These are phyloP conservation scores for Melanerpes formicivorus DNA, from an alignment of 2,113 vertebrate genomes.

Conservation along the genomic window DNA sequence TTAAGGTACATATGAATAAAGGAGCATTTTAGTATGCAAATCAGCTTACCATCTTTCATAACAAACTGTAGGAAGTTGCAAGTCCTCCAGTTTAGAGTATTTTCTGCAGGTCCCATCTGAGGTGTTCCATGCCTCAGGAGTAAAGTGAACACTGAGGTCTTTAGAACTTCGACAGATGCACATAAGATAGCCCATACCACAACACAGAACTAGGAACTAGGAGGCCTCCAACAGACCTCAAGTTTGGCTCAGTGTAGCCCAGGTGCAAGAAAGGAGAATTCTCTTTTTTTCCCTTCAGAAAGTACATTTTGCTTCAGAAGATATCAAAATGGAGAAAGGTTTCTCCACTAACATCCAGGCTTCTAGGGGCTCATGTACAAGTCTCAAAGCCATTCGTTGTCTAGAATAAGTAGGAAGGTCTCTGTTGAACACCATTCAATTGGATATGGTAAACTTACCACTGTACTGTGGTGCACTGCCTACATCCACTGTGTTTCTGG, in stretches of 20 bases:
- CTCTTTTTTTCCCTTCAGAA: neutral
- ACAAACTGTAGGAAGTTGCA: neutral
- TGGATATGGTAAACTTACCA: neutral
- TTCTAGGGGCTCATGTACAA: rapidly evolving
- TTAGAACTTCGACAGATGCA: neutral
- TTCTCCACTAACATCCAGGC: neutral
- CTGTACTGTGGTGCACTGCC: neutral
- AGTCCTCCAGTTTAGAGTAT: neutral
- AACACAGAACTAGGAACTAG: neutral
- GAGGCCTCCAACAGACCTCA: neutral
- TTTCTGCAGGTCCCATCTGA: neutral
- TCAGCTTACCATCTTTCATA: neutral
- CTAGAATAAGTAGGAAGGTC: neutral
- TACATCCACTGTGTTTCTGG: neutral
- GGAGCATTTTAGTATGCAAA: neutral
- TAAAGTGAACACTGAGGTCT: neutral
- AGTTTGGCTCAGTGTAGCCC: neutral
- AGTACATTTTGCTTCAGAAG: neutral
- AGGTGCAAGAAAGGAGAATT: neutral
- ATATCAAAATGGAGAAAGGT: neutral
- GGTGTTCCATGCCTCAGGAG: neutral
- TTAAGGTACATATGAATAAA: neutral
- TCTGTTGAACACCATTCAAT: neutral
- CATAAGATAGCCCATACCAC: rapidly evolving
- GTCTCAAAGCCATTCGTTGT: neutral